phyloP scores from a whole-genome alignment of 2,888 invertebrate species.

The Drosophila tanythrix region DNA sequence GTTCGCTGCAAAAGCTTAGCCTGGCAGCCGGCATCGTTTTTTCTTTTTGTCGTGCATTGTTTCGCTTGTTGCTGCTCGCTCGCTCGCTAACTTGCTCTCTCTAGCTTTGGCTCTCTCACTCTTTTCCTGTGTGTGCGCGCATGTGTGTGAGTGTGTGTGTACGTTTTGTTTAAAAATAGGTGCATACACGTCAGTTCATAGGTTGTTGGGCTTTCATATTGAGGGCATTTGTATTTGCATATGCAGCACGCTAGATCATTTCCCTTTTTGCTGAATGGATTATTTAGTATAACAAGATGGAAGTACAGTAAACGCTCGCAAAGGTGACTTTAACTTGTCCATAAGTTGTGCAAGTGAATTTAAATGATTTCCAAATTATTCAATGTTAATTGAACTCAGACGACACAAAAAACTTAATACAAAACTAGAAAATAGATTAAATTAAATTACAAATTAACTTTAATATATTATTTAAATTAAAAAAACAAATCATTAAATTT shows the following conservation, averaged over 20 bases:
- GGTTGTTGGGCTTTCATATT: conserved; percentile 18
- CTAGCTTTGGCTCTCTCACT: conserved; percentile 5
- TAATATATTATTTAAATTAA: too few species aligned
- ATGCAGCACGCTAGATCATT: not conserved
- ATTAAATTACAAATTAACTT: not conserved
- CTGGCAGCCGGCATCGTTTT: conserved; percentile 25
- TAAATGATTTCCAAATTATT: not conserved
- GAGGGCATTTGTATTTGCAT: conserved; percentile 14
- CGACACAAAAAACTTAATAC: not conserved
- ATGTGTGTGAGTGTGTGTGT: conserved; percentile 6
- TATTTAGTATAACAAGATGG: not conserved
- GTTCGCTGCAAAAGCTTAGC: conserved; percentile 22
- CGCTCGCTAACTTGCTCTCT: conserved; percentile 8
- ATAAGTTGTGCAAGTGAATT: not conserved
- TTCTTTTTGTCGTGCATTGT: conserved; percentile 39
- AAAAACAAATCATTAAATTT: too few species aligned
- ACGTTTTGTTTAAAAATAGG: conserved; percentile 42
- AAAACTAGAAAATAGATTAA: not conserved
- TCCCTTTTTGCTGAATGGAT: not conserved
- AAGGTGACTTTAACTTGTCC: not conserved
- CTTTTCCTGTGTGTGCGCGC: conserved; percentile 6
- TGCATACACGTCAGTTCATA: conserved; percentile 25
- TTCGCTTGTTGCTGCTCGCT: conserved; percentile 19
- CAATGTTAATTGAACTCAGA: not conserved
- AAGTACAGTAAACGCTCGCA: not conserved